These are phyloP conservation scores for Nesoenas mayeri DNA, from an alignment of 2,113 vertebrate species.

Conservation along the genomic window DNA sequence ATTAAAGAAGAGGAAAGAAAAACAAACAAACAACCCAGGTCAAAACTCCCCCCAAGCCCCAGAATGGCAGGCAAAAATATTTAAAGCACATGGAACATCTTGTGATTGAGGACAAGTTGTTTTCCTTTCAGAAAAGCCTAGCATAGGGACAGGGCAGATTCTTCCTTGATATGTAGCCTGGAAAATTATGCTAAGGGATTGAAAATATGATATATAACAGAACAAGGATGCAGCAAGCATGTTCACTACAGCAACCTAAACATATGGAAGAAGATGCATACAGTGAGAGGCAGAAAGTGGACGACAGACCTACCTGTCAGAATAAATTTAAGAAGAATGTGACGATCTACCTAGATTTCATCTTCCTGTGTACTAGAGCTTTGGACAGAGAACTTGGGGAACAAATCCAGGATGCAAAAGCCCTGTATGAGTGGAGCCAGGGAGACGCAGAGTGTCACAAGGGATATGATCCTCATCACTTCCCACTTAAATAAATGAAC, in stretches of 20 bases:
- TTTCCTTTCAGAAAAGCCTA: background rate
- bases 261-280: background rate
- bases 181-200: background rate
- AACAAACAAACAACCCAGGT: background rate
- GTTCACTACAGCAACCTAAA: background rate
- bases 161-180: background rate
- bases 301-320: background rate
- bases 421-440: background rate
- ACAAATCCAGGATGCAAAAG: background rate
- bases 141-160: background rate
- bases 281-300: background rate
- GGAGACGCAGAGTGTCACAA: background rate
- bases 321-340: background rate
- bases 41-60: no score
- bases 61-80: background rate
- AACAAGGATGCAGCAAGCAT: background rate
- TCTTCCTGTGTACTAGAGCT: background rate
- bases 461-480: background rate
- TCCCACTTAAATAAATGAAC: background rate
- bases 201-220: background rate
- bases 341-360: background rate
- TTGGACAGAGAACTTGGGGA: background rate
- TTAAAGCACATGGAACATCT: background rate
- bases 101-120: background rate
- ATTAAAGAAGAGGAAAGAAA: background rate